A percentile compares a stretch with the other conserved stretches of the same genome.
Conservation (phyloP, 2,797 vertebrate species). For the Cryptoblepharus egeriae region DNA sequence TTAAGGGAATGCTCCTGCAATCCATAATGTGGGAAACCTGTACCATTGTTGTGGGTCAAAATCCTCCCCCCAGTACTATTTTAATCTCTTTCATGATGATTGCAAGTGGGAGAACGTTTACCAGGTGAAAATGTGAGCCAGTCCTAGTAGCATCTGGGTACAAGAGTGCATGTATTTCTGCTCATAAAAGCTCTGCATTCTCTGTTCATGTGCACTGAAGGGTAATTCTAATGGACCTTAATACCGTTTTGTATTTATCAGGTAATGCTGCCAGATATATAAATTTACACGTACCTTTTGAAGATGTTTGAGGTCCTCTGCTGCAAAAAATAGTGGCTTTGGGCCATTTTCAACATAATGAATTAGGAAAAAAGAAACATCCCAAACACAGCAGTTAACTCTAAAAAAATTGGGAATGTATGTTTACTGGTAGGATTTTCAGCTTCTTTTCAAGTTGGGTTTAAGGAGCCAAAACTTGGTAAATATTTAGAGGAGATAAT, state of each 20-base stretch:
- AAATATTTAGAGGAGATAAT: neutral
- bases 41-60: neutral
- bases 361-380: neutral
- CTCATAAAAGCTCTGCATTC: neutral
- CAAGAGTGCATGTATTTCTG: neutral
- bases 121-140: neutral
- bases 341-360: neutral
- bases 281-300: accelerated
- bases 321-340: neutral
- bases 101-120: no score
- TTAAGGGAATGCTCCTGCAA: neutral
- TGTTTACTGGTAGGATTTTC: neutral
- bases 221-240: neutral
- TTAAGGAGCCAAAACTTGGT: neutral
- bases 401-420: neutral
- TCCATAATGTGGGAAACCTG: neutral
- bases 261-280: neutral
- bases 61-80: neutral
- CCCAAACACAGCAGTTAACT: neutral
- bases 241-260: neutral
- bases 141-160: neutral
- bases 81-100: neutral
- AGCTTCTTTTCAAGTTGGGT: neutral
- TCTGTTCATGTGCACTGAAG: neutral
- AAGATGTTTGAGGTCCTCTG: neutral